Evolutionary conservation across 2,113 vertebrate genomes (phyloP).

Genomic region (Jaculus jaculus): DNA sequence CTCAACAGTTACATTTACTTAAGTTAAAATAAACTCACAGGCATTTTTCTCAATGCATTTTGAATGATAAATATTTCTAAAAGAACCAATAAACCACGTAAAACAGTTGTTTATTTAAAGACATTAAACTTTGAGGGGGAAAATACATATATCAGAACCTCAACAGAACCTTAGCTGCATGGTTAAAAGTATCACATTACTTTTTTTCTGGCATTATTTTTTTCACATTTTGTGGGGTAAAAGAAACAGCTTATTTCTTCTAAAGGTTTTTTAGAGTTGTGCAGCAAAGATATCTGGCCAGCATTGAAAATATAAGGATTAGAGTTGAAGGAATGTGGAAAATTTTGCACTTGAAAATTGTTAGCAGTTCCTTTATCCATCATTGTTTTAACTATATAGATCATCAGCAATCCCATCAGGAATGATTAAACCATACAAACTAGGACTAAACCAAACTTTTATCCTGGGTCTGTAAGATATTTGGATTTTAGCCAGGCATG

Average conservation of each 20-base stretch:
- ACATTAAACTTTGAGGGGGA: neutral
- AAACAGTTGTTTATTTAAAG: neutral
- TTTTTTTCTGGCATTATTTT: neutral
- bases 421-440: neutral
- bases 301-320: neutral
- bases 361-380: slow-evolving; percentile 1
- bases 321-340: slow-evolving; percentile 4
- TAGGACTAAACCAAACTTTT: neutral
- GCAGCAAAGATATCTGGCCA: neutral
- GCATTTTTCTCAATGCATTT: neutral
- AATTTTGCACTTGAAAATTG: slow-evolving; percentile 18
- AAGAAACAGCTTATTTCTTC: slow-evolving; percentile 40
- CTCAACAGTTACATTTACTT: slow-evolving; percentile 61
- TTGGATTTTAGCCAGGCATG: slow-evolving; percentile 34
- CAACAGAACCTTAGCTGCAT: neutral
- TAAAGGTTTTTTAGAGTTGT: neutral
- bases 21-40: slow-evolving; percentile 53
- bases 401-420: neutral
- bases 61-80: neutral
- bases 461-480: neutral
- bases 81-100: neutral
- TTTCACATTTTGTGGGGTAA: slow-evolving; percentile 34
- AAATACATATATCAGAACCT: neutral
- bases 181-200: neutral
- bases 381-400: slow-evolving; percentile 27